These are phyloP conservation scores for Brachyhypopomus gauderio DNA, from an alignment of 2,113 vertebrate species.

Conservation along the genomic window DNA sequence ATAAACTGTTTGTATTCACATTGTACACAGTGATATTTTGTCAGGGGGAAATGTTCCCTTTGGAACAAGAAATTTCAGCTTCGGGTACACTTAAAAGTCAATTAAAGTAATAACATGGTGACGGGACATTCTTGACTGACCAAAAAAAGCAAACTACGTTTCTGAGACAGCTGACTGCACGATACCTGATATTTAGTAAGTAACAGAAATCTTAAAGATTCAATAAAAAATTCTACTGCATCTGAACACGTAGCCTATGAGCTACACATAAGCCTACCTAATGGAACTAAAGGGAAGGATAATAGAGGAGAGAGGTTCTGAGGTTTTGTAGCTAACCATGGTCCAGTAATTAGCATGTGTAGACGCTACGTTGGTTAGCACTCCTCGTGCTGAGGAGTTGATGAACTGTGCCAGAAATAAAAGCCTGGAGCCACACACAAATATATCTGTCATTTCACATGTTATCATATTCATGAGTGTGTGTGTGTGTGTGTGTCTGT, in stretches of 20 bases:
- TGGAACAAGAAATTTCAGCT: neutral
- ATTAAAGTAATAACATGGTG: neutral
- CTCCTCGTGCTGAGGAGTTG: slow-evolving; percentile 96
- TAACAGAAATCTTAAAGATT: neutral
- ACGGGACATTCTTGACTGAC: neutral
- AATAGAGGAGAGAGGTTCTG: slow-evolving; percentile 38
- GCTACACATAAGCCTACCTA: slow-evolving; percentile 29
- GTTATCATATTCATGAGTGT: slow-evolving; percentile 53
- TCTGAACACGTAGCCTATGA: slow-evolving; percentile 5
- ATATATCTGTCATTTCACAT: slow-evolving; percentile 84
- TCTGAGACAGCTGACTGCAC: neutral
- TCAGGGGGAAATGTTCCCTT: neutral
- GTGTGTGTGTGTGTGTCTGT: slow-evolving; percentile 39
- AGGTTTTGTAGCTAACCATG: slow-evolving; percentile 63
- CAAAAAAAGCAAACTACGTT: neutral
- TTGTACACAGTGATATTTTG: slow-evolving; percentile 34
- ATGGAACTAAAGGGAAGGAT: slow-evolving; percentile 32
- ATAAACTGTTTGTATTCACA: slow-evolving; percentile 38
- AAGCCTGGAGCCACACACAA: slow-evolving; percentile 86
- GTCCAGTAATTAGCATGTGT: slow-evolving; percentile 71
- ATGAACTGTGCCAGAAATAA: slow-evolving; percentile 98
- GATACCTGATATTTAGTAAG: neutral
- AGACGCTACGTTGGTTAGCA: slow-evolving; percentile 59
- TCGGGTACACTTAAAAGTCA: neutral
- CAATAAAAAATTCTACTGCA: slow-evolving; percentile 5